Base-by-base conservation (phyloP, 1,140 invertebrate species). In the Holotrichia oblita region DNA sequence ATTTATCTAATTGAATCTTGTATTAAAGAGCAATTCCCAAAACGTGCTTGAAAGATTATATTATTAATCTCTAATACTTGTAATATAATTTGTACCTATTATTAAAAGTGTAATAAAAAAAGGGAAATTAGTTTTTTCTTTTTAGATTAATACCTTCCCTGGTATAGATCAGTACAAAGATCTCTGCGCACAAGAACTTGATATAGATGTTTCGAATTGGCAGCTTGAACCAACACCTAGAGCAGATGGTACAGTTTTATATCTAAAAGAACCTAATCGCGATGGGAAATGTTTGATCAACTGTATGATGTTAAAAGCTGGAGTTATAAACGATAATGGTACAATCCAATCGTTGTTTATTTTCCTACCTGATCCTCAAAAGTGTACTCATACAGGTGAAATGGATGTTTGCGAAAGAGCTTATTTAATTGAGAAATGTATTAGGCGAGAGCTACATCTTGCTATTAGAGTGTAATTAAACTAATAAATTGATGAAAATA, bases 341-440 rank as follows among this genome's bases (percentile, higher is more conserved):
- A 48, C 44, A 14, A 48, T 48, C 12, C 44, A 48, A 12, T 10
- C 12, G n/a, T 0, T 12, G 1, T 48, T 48, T 48, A 48, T 48
- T 12, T 48, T n/a, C 4, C n/a, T 48, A 48, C 44, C 44, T 10
- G 44, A 48, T 48, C 44, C 44, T 0, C 3, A 10, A 3, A 9
- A 3, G 1, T 48, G 44, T 12, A 14, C 44, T 12, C 12, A 48
- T n/a, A 14, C n/a, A 10, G n/a, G 0, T 12, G 44, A 48, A 48
- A 12, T n/a, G 44, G 44, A 48, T 48, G 12, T 48, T 12, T 48
- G 44, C 12, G 44, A 48, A 48, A 48, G 44, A 48, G 12, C 3
- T 48, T 48, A 48, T n/a, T 48, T 48, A n/a, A 48, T 48, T 48
- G 44, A 48, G 12, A 48, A 48, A 48, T 48, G 44, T 48, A 48